Conservation (phyloP, 1,140 invertebrate species). For the Penaeus chinensis region DNA sequence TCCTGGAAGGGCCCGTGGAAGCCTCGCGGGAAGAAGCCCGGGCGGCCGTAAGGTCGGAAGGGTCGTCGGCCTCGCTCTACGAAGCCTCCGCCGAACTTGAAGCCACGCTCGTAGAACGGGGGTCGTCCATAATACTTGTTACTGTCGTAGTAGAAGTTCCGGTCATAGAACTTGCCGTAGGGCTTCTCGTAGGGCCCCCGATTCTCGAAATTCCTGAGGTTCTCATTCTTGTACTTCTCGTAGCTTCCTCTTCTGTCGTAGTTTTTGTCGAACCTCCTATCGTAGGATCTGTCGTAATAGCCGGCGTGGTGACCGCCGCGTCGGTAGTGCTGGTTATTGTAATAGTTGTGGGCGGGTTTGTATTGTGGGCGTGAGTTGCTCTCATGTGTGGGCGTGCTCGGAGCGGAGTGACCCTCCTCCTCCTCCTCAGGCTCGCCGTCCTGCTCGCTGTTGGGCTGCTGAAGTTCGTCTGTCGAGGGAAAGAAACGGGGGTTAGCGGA, state of each 20-base stretch:
- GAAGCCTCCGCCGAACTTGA: conserved; percentile 43
- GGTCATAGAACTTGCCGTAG: conserved; percentile 29
- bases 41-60: conserved; percentile 50
- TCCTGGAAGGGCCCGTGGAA: conserved; percentile 36
- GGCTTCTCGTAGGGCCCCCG: conserved; percentile 39
- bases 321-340: conserved; percentile 29
- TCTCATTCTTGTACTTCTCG: conserved; percentile 29
- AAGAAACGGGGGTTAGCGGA: not conserved
- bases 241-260: conserved; percentile 36
- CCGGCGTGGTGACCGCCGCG: conserved; percentile 28
- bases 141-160: conserved; percentile 44
- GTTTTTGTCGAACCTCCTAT: conserved; percentile 30
- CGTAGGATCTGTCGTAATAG: conserved; percentile 37
- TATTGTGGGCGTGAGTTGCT: conserved; percentile 7
- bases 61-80: conserved; percentile 54
- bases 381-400: conserved; percentile 21
- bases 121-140: conserved; percentile 29
- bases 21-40: conserved; percentile 44
- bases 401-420: conserved; percentile 12
- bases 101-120: conserved; percentile 30
- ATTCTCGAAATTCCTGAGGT: conserved; percentile 45
- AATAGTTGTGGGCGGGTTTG: conserved; percentile 4
- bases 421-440: conserved; percentile 51
- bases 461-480: conserved; percentile 36
- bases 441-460: conserved; percentile 17